These are phyloP conservation scores for Phyllostomus hastatus DNA, from an alignment of 2,113 vertebrate genomes.

Conservation along the genomic window DNA sequence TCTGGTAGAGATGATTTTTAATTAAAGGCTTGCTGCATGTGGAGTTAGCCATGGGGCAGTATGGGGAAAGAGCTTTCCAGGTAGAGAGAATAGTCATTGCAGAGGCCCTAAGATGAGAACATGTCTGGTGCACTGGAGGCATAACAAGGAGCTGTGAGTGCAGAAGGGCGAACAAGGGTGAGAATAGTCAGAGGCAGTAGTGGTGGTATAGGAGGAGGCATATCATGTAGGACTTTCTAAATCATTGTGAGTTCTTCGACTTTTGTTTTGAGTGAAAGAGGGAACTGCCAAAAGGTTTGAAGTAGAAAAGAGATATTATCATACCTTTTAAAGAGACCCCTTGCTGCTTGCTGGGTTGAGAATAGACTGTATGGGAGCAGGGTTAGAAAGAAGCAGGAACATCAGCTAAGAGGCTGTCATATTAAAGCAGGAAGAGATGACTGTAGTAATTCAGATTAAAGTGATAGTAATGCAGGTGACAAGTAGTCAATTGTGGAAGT, in stretches of 20 bases:
- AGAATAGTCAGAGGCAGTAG: background rate
- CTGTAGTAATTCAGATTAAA: constrained; percentile 9
- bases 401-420: background rate
- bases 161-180: background rate
- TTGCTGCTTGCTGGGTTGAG: background rate
- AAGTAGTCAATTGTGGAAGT: background rate
- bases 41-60: background rate
- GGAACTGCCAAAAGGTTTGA: background rate
- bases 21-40: background rate
- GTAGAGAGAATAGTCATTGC: background rate
- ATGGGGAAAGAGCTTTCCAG: background rate
- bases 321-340: background rate
- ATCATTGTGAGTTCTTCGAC: background rate
- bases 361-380: background rate
- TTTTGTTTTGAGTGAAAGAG: constrained; percentile 20
- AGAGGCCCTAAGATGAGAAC: background rate
- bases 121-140: background rate
- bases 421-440: background rate
- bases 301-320: background rate
- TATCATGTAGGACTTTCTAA: background rate
- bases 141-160: background rate
- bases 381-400: background rate
- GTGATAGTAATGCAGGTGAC: background rate
- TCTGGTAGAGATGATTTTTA: constrained; percentile 2
- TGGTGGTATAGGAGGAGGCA: background rate